These are phyloP conservation scores for Orchestes rusci DNA, from an alignment of 2,888 invertebrate genomes.

Conservation along the genomic window DNA sequence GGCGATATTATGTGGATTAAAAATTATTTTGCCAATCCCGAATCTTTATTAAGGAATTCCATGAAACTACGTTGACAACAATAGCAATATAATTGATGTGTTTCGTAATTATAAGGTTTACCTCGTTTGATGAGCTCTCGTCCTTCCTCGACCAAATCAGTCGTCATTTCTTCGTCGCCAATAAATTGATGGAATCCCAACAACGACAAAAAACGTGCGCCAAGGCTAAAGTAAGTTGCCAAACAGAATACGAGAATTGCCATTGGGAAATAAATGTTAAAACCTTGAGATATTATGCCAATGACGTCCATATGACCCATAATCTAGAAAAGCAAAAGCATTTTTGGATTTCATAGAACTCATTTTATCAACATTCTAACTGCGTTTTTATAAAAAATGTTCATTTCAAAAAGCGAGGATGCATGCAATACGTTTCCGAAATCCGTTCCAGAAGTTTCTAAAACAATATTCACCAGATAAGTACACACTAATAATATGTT, in stretches of 20 bases:
- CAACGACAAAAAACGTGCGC: constrained; percentile 80
- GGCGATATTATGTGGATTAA: no score
- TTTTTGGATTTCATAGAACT: no score
- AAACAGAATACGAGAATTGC: constrained; percentile 87
- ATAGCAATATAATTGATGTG: no score
- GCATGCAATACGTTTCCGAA: no score
- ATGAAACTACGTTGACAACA: background rate
- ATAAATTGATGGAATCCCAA: constrained; percentile 97
- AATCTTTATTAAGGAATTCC: background rate
- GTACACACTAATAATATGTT: no score
- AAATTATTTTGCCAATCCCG: no score
- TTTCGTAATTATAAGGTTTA: no score
- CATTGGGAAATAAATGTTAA: constrained; percentile 99
- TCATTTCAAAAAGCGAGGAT: no score
- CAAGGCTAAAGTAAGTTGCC: constrained; percentile 90
- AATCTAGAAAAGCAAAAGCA: constrained; percentile 49
- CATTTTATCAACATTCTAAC: no score
- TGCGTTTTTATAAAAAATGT: no score
- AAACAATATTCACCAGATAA: no score
- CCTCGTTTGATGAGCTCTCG: constrained; percentile 85
- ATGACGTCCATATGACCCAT: constrained; percentile 99
- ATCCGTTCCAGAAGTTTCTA: no score
- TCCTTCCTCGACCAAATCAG: constrained; percentile 91
- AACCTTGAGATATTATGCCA: constrained; percentile 92
- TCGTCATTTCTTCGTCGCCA: constrained; percentile 87